Base-by-base conservation (phyloP, 2,888 invertebrate genomes). In the Lottia scabra region DNA sequence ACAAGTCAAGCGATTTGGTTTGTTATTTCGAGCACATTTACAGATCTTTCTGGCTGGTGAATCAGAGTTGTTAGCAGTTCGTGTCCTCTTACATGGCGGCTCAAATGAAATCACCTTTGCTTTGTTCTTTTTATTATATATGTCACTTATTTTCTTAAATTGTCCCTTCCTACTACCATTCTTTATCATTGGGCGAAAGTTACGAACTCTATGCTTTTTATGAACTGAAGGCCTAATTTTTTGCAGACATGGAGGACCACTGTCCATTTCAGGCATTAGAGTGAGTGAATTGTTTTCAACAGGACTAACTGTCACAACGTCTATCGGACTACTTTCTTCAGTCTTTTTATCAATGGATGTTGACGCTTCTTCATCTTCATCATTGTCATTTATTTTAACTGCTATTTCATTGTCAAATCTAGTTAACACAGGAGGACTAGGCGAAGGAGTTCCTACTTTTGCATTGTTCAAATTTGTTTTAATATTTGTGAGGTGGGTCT, bases 21-120 rank as follows among this genome's bases (percentile, higher is more conserved):
- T 94, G 0, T 96, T 95, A 0, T 96, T 95, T 90, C 95, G 95
- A 4, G 97, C 97, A 91, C 97, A 97, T 74, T 96, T 92, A 87
- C 97, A 97, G n/a, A 79, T 74, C 69, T 81, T 83, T 16, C 78
- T 64, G 13, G 56, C 56, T 43, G 64, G 48, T 43, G 38, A 15
- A 43, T 45, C 26, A 19, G 45, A 27, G 15, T 43, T 26, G 70
- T 79, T 71, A 63, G 75, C 69, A 70, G 73, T 63, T 69, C 80
- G 67, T 63, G 72, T 73, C 72, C 75, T 72, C 68, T 80, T 82
- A 46, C 75, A 65, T 13, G 73, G 70, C 27, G 74, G 78, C 26
- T 77, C 75, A 71, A 72, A 74, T 16, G 62, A 46, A 27, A 68
- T 72, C 16, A 19, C 19, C 12, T 56, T 23, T 23, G 56, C 23